phyloP scores from a whole-genome alignment of 2,888 invertebrate species.

The Synanthedon andrenaeformis region DNA sequence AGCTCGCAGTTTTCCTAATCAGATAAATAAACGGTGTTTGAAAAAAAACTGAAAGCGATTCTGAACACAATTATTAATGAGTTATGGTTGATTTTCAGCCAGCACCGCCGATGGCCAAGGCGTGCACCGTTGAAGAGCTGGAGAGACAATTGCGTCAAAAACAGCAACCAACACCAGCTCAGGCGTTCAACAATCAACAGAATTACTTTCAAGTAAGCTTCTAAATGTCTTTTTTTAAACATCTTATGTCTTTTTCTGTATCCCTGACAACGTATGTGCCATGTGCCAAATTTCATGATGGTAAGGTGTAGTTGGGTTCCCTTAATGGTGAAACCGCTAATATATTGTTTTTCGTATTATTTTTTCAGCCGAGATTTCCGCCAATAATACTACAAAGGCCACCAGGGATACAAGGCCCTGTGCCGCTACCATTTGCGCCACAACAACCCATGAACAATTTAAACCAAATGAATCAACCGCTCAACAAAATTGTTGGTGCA shows the following conservation, averaged over 20 bases:
- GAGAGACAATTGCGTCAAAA: slow-evolving; percentile 75
- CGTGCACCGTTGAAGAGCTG: slow-evolving; percentile 79
- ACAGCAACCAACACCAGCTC: slow-evolving; percentile 38
- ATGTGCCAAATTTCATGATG: no score
- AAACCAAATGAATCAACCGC: slow-evolving; percentile 35
- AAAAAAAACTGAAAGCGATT: no score
- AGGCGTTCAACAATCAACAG: slow-evolving; percentile 32
- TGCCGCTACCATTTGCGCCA: slow-evolving; percentile 51
- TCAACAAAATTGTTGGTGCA: slow-evolving; percentile 36
- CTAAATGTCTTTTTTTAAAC: not conserved
- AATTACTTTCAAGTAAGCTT: slow-evolving; percentile 41
- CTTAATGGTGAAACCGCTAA: no score
- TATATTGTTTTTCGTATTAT: not conserved
- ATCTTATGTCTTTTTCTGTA: no score
- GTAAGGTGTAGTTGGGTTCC: no score
- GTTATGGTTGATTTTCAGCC: slow-evolving; percentile 16
- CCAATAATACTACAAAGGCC: slow-evolving; percentile 58
- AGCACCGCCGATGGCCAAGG: slow-evolving; percentile 65
- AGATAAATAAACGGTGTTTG: no score
- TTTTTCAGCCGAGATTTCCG: slow-evolving; percentile 51
- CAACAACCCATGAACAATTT: slow-evolving; percentile 38
- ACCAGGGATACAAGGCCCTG: slow-evolving; percentile 51
- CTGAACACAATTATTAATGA: no score
- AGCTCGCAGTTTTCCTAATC: no score
- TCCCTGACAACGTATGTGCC: no score